Conservation (phyloP, 1,140 invertebrate genomes). For the Drosophila athabasca region DNA sequence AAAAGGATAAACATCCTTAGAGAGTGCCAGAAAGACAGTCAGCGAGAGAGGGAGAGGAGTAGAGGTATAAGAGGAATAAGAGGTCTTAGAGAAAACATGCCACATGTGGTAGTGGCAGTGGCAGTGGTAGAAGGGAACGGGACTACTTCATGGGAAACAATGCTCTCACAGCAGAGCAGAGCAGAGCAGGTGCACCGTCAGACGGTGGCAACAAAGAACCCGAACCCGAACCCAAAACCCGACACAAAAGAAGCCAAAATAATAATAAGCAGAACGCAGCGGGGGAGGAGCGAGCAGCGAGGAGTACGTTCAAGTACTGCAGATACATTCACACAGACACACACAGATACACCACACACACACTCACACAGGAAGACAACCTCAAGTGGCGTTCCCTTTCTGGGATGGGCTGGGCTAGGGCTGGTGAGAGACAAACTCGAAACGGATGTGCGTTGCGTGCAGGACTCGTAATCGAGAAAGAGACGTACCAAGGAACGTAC, state of each 20-base stretch:
- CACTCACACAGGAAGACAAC: slow-evolving; percentile 20
- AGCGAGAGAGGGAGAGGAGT: slow-evolving; percentile 1
- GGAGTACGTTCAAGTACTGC: neutral
- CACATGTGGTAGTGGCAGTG: too few species aligned
- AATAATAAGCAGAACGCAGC: slow-evolving; percentile 60
- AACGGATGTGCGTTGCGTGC: slow-evolving; percentile 61
- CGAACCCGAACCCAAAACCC: too few species aligned
- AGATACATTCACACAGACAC: slow-evolving; percentile 10
- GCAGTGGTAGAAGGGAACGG: neutral
- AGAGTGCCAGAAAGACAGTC: neutral
- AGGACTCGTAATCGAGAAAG: slow-evolving; percentile 34
- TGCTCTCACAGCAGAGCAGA: slow-evolving; percentile 9
- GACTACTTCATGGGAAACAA: slow-evolving; percentile 58
- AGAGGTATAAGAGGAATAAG: slow-evolving; percentile 10
- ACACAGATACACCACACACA: slow-evolving; percentile 35
- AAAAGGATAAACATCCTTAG: slow-evolving; percentile 58
- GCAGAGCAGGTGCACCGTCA: slow-evolving; percentile 33
- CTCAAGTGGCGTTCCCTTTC: slow-evolving; percentile 34
- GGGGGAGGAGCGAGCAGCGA: neutral
- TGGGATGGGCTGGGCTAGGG: neutral
- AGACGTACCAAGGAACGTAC: slow-evolving; percentile 7
- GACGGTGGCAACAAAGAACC: slow-evolving; percentile 31
- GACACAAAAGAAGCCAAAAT: slow-evolving; percentile 49
- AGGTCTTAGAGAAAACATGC: slow-evolving; percentile 2
- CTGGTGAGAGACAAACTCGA: slow-evolving; percentile 42